Evolutionary conservation across 2,797 vertebrate species (phyloP), one percentile per base, ranked within the genome.

Genomic region (Prunella strophiata): DNA sequence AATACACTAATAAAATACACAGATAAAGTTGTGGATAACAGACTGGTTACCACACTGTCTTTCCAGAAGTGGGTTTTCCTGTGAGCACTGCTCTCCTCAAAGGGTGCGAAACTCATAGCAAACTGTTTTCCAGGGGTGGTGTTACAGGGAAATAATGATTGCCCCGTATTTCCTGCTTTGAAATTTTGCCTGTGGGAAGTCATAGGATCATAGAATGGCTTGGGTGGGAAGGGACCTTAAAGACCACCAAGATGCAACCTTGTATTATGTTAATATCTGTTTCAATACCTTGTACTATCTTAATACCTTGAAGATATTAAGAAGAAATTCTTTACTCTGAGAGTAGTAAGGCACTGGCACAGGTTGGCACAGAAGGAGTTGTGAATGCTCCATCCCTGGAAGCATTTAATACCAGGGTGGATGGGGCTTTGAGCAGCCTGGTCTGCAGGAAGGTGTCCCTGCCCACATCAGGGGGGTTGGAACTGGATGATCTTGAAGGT

Each of bases 401-500:
- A 78, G 17, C 14, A 70, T 55, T 77, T 30, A 34, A 48, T 34
- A 14, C 17, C 50, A 5, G 26, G 11, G 4, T 32, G 7, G 14
- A 55, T 22, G 50, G 21, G 17, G 5, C 11, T 78, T 47, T 70
- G 30, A 42, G 25, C 11, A 30, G 5, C 30, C 21, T 55, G 73
- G 10, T 48, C 21, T 34, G 7, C 9, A 7, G 3, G 10, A 38
- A 65, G 15, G 15, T 40, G 25, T 16, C 38, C 25, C 13, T 71
- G 17, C 10, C 36, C 32, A 13, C 7, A 9, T 58, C 9, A 30
- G 13, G 2, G 3, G 4, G 1, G 2, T 6, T 65, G 38, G 30
- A 59, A 65, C 5, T 45, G 26, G 11, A 11, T 47, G 38, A 8
- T 65, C 15, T 47, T 71, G 32, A 58, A 36, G 23, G 13, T 43